These are phyloP conservation scores for Strix uralensis DNA, from an alignment of 2,113 vertebrate genomes.

Conservation along the genomic window DNA sequence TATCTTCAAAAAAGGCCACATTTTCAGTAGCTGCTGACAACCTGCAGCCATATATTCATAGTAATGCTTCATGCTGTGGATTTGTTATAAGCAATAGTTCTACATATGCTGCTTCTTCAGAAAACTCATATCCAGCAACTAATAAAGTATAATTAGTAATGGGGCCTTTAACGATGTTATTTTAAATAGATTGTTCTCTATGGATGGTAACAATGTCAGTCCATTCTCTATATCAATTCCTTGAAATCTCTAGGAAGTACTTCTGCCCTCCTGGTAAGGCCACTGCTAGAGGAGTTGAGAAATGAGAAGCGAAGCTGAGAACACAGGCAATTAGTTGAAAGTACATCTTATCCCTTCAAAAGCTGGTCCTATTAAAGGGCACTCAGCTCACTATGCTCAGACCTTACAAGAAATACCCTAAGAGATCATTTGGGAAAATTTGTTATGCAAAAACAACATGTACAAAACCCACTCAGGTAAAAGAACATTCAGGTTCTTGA, in stretches of 20 bases:
- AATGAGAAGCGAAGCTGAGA: neutral
- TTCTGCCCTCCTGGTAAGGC: neutral
- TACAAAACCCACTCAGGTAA: neutral
- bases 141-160: neutral
- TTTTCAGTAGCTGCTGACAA: neutral
- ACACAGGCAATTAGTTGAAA: conserved; percentile 31
- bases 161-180: neutral
- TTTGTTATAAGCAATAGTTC: neutral
- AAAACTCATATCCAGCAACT: neutral
- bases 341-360: conserved; percentile 42
- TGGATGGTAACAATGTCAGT: neutral
- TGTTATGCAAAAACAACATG: neutral
- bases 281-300: neutral
- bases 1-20: neutral
- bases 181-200: neutral
- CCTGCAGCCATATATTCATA: neutral
- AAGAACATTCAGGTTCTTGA: neutral
- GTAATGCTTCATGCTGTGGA: neutral
- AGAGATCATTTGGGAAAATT: neutral
- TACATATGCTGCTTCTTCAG: neutral
- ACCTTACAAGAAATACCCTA: neutral
- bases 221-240: neutral
- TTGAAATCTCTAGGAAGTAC: neutral
- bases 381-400: neutral
- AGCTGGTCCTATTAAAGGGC: neutral